phyloP scores from a whole-genome alignment of 2,797 vertebrate species.

The Rhinichthys osculus region DNA sequence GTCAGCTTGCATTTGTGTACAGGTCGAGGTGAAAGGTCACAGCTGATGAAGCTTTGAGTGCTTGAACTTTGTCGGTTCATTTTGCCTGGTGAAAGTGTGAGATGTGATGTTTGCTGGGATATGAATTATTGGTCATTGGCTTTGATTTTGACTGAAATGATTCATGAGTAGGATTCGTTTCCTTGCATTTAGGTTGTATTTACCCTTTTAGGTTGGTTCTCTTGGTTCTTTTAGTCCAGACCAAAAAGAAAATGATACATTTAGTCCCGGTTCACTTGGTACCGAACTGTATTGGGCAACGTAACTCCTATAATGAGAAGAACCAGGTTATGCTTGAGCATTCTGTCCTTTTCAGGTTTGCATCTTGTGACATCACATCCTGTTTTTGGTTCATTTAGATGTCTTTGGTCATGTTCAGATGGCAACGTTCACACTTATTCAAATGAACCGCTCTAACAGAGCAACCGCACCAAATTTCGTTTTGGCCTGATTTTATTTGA shows the following conservation, averaged over 20 bases:
- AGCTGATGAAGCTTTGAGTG: background rate
- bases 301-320: background rate
- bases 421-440: no score
- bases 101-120: conserved; percentile 2
- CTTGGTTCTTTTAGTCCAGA: background rate
- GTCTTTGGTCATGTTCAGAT: background rate
- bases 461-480: no score
- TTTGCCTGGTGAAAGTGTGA: background rate
- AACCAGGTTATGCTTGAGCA: background rate
- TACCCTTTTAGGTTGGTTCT: background rate
- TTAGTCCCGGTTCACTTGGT: background rate
- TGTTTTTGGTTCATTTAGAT: background rate
- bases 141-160: background rate
- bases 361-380: background rate
- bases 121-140: background rate
- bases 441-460: no score
- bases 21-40: conserved; percentile 32
- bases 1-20: conserved; percentile 23
- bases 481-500: no score
- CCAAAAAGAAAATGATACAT: background rate
- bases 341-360: background rate
- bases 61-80: background rate
- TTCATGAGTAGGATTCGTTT: background rate
- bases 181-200: background rate
- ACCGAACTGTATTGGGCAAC: background rate